Evolutionary conservation across 2,797 vertebrate species (phyloP).

Genomic region (Phrynocephalus vlangalii): DNA sequence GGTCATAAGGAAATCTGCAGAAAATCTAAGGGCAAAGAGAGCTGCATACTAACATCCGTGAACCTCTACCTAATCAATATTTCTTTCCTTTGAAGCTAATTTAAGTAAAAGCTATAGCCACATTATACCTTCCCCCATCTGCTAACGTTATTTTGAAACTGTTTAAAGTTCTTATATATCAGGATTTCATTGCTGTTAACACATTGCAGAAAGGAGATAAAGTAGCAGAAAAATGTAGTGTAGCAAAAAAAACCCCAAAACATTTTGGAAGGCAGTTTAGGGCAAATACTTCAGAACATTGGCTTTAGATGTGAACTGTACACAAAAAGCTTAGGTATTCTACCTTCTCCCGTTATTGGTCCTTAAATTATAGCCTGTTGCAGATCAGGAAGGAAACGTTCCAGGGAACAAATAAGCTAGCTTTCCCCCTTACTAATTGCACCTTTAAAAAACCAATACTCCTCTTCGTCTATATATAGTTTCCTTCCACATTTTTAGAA

Average conservation of each 20-base stretch:
- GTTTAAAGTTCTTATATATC: constrained; percentile 42
- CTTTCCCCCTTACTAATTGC: constrained; percentile 51
- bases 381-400: constrained; percentile 52
- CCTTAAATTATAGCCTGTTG: constrained; percentile 16
- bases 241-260: constrained; percentile 45
- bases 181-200: constrained; percentile 42
- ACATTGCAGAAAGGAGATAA: constrained; percentile 30
- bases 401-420: constrained; percentile 38
- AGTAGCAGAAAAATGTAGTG: constrained; percentile 31
- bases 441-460: constrained; percentile 8
- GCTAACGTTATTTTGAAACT: constrained; percentile 35
- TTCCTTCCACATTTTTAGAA: constrained; percentile 60
- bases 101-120: constrained; percentile 12
- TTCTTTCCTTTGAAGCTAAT: constrained; percentile 8
- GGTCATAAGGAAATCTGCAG: constrained; percentile 31
- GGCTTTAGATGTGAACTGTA: constrained; percentile 42
- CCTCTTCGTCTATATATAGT: constrained; percentile 46
- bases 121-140: not conserved
- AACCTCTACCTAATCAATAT: not conserved
- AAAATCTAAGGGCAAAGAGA: constrained; percentile 21
- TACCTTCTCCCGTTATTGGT: constrained; percentile 47
- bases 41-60: constrained; percentile 7
- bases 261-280: constrained; percentile 43
- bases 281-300: constrained; percentile 28
- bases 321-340: constrained; percentile 43